Percentiles rank a stretch among this genome's conserved stretches.
phyloP scores from a whole-genome alignment of 2,888 invertebrate genomes.

The Perizoma affinitatum region DNA sequence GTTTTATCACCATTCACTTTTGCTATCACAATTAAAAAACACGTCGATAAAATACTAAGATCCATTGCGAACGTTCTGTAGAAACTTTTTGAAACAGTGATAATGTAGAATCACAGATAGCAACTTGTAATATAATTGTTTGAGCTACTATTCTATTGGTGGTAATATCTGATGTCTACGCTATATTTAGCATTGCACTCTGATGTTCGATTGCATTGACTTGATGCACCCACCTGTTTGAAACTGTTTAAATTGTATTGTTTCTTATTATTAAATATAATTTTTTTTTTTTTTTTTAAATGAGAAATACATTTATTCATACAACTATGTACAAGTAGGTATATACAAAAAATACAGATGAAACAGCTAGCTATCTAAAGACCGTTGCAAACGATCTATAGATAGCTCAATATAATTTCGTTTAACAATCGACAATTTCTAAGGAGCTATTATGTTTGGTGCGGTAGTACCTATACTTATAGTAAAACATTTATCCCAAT shows the following conservation, averaged over 20 bases:
- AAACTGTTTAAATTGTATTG: not conserved
- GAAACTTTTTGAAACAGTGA: constrained; percentile 9
- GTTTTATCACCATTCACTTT: constrained; percentile 30
- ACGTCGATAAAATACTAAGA: constrained; percentile 16
- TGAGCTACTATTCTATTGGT: constrained; percentile 43
- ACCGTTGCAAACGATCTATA: too few relatives aligned
- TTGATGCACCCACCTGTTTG: constrained; percentile 7
- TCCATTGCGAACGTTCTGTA: constrained; percentile 20
- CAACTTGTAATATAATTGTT: constrained; percentile 43
- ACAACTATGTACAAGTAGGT: too few relatives aligned
- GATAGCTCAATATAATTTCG: too few relatives aligned
- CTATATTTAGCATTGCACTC: constrained; percentile 45
- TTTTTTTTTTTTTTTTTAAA: too few relatives aligned
- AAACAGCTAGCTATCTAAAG: too few relatives aligned
- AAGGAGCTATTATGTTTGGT: too few relatives aligned
- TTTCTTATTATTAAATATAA: too few relatives aligned
- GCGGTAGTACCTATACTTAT: too few relatives aligned
- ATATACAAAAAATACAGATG: too few relatives aligned
- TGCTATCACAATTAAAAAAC: constrained; percentile 16
- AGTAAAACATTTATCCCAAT: too few relatives aligned
- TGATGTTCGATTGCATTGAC: constrained; percentile 26
- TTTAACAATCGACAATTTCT: too few relatives aligned
- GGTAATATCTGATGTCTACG: constrained; percentile 41
- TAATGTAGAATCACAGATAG: constrained; percentile 9
- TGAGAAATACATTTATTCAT: too few relatives aligned